These are phyloP conservation scores for Zaprionus taronus DNA, from an alignment of 1,140 invertebrate genomes.

Conservation along the genomic window DNA sequence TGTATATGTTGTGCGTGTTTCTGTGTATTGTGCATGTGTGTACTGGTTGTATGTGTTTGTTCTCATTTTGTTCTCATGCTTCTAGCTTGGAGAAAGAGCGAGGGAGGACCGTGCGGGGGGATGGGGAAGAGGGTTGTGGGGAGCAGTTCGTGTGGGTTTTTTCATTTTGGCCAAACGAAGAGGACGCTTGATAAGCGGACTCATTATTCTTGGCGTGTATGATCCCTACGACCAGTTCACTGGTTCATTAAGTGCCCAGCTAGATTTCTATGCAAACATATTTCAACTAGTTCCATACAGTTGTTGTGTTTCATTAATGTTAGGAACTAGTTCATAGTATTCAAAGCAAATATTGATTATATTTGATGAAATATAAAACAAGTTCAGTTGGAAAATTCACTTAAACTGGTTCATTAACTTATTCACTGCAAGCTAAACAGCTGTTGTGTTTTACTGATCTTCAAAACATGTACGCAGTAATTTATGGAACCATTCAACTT, in stretches of 20 bases:
- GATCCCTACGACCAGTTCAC: not conserved
- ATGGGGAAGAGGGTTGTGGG: not conserved
- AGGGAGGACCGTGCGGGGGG: conserved; percentile 7
- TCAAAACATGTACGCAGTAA: too few species aligned
- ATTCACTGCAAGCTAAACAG: too few species aligned
- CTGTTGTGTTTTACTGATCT: too few species aligned
- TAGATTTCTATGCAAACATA: too few species aligned
- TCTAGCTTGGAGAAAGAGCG: conserved; percentile 17
- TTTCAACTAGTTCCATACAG: too few species aligned
- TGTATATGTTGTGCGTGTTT: conserved; percentile 7
- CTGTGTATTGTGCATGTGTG: not conserved
- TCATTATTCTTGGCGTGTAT: not conserved
- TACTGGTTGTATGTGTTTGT: not conserved
- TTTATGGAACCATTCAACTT: too few species aligned
- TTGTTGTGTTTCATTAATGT: too few species aligned
- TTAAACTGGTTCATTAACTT: not conserved
- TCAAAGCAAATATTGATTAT: too few species aligned
- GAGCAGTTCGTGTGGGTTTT: not conserved
- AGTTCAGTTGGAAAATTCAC: too few species aligned
- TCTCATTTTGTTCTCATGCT: conserved; percentile 5
- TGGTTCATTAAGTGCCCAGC: not conserved
- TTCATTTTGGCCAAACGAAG: not conserved
- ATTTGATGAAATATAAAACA: too few species aligned
- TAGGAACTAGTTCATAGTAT: too few species aligned
- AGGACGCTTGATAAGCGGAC: not conserved